A percentile compares a stretch with the other conserved stretches of the same genome.
phyloP scores from a whole-genome alignment of 2,113 vertebrate species.

The Noctilio leporinus region DNA sequence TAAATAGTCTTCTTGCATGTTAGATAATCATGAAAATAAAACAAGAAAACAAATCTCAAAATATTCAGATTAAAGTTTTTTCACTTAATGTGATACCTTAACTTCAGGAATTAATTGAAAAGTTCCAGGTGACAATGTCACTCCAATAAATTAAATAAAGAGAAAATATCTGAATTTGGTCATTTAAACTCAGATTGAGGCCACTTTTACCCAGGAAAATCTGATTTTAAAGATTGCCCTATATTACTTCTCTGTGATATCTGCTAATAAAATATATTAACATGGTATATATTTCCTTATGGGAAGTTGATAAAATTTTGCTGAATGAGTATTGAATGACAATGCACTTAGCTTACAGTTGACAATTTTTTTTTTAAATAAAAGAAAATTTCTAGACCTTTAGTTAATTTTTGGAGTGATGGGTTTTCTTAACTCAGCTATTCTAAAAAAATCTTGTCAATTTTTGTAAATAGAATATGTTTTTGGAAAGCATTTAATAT shows the following conservation, averaged over 20 bases:
- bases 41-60: neutral
- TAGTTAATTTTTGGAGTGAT: neutral
- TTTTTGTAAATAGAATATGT: constrained; percentile 4
- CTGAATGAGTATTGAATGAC: neutral
- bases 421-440: neutral
- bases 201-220: neutral
- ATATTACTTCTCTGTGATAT: neutral
- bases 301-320: neutral
- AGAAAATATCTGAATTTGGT: neutral
- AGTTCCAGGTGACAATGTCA: neutral
- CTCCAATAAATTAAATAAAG: no score
- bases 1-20: neutral
- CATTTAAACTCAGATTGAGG: neutral
- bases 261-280: neutral
- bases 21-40: neutral
- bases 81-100: neutral
- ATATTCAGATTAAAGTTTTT: neutral
- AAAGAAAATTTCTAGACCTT: neutral
- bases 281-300: neutral
- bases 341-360: neutral
- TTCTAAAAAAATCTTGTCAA: neutral
- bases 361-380: neutral
- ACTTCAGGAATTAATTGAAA: neutral
- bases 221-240: neutral
- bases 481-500: neutral